Evolutionary conservation across 92 coral and sea anemone species (phyloP).

Genomic region (Porites cylindrica): DNA sequence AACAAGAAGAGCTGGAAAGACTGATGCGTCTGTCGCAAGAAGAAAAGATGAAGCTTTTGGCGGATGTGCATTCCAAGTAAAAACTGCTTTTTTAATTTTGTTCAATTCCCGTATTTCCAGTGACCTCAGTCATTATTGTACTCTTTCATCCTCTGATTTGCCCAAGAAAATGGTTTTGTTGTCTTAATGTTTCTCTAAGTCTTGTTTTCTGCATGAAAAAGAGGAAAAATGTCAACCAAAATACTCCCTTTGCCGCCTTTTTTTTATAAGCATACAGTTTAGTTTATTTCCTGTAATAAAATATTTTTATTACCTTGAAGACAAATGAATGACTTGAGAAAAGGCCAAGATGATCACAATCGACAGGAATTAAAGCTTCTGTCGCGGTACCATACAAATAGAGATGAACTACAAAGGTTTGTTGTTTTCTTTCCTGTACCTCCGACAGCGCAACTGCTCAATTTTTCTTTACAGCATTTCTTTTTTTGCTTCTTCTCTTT

Average conservation of each 20-base stretch:
- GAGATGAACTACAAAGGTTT: conserved; percentile 96
- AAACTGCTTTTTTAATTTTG: background rate
- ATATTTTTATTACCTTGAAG: conserved; percentile 39
- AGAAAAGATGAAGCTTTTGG: conserved; percentile 82
- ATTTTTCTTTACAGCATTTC: background rate
- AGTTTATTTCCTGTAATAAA: background rate
- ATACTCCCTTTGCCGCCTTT: too few relatives aligned
- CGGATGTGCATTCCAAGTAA: conserved; percentile 90
- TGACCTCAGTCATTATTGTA: background rate
- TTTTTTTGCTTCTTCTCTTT: background rate
- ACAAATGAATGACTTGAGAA: conserved; percentile 91
- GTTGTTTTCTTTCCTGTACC: background rate
- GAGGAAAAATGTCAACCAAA: too few relatives aligned
- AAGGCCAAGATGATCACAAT: conserved; percentile 90
- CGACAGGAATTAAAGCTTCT: conserved; percentile 82
- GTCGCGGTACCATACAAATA: conserved; percentile 77
- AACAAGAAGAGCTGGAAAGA: conserved; percentile 85
- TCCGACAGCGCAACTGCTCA: too few relatives aligned
- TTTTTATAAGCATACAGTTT: too few relatives aligned
- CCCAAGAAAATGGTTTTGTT: too few relatives aligned
- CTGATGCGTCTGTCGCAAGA: conserved; percentile 80
- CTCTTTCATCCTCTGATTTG: background rate
- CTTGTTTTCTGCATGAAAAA: too few relatives aligned
- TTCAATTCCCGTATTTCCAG: background rate
- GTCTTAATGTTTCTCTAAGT: too few relatives aligned